Conservation (phyloP, 2,888 invertebrate genomes). For the Cordilura impudica region DNA sequence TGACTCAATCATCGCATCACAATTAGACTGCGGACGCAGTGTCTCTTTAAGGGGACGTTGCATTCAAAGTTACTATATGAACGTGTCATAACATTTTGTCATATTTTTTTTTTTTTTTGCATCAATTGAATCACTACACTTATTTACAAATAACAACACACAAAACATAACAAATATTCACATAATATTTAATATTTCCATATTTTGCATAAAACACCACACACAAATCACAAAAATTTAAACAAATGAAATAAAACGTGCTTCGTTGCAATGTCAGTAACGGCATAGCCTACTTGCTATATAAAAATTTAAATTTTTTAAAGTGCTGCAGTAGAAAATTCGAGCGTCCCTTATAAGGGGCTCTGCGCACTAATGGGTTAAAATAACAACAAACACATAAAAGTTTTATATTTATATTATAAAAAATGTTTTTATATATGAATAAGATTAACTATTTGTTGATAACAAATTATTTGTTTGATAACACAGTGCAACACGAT, state of each 20-base stretch:
- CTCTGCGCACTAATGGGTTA: too few species aligned
- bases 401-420: too few species aligned
- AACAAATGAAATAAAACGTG: not conserved
- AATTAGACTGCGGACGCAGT: slow-evolving; percentile 14
- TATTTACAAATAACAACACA: slow-evolving; percentile 7
- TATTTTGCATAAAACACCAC: not conserved
- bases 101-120: slow-evolving; percentile 4
- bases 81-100: slow-evolving; percentile 4
- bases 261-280: not conserved
- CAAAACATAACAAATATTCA: slow-evolving; percentile 4
- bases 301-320: not conserved
- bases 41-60: slow-evolving; percentile 17
- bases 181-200: not conserved
- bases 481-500: too few species aligned
- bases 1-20: not conserved
- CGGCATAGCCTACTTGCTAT: not conserved
- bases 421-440: too few species aligned
- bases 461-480: too few species aligned
- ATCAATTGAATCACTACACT: slow-evolving; percentile 1
- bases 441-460: too few species aligned
- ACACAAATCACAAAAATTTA: not conserved
- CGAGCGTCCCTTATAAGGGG: too few species aligned
- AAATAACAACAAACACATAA: too few species aligned
- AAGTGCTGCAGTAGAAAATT: not conserved
- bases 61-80: too few species aligned